A percentile compares a stretch with the other conserved stretches of the same genome.
Conservation (phyloP, 2,888 invertebrate genomes). For the Agrochola lychnidis region DNA sequence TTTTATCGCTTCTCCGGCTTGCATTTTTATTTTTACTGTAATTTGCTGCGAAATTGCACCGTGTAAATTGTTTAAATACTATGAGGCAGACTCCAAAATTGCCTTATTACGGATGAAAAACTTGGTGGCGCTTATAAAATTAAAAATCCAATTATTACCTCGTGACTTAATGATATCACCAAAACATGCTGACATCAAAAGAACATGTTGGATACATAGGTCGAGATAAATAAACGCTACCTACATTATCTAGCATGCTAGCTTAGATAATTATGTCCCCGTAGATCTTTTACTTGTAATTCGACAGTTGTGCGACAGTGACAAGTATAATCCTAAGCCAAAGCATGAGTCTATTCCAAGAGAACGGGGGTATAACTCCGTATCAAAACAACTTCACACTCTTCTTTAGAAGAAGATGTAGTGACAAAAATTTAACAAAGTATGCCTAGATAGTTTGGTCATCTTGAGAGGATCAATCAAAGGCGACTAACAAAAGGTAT, state of each 20-base stretch:
- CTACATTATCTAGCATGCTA: not conserved
- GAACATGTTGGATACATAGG: not conserved
- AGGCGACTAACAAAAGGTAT: no score
- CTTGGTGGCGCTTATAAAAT: not conserved
- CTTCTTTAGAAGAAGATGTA: not conserved
- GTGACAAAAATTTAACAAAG: no score
- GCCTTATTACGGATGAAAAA: no score
- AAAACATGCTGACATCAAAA: not conserved
- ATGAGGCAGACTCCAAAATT: not conserved
- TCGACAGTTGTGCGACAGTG: not conserved
- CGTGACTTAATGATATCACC: not conserved
- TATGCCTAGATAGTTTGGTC: no score
- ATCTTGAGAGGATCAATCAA: no score
- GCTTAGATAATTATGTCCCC: not conserved
- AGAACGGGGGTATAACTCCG: not conserved
- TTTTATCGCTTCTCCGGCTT: not conserved
- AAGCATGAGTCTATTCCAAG: not conserved
- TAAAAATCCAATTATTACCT: not conserved
- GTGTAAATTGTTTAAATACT: not conserved
- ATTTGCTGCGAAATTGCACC: not conserved
- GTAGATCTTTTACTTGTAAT: not conserved
- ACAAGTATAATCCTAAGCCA: not conserved
- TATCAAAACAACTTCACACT: not conserved
- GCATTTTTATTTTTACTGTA: slow-evolving; percentile 4
- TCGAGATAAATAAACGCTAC: not conserved